Base-by-base conservation (phyloP, 2,797 vertebrate species). In the Fundulus diaphanus region DNA sequence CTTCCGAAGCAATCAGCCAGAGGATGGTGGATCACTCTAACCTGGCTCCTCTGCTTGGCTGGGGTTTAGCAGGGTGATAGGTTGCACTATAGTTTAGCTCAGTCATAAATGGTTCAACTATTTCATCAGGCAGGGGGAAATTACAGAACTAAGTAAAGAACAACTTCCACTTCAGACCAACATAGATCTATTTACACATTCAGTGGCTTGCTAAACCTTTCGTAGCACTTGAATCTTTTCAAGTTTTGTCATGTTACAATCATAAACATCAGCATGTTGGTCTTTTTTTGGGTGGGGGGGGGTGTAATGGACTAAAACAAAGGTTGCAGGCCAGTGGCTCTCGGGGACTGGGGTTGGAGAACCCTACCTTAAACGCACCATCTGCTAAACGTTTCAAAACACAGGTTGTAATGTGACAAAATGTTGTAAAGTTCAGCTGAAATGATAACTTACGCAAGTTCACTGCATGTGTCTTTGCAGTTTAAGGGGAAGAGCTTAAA, bases 1-100 rank as follows among this genome's bases (percentile, higher is more conserved):
- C 80, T 90, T 81, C 82, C 70, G 73, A 83, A 82, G 85, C 80
- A 86, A 92, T 80, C 78, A 67, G 77, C 85, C 74, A 68, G 81
- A 85, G 86, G 82, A 87, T 66, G 84, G 81, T 73, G 80, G 78
- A 83, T 86, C 66, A 74, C 54, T 89, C 76, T 85, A 77, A 85
- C 80, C 79, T 51, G 84, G 81, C 88, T 88, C 70, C 80, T 59
- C 42, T 74, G 85, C 87, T 87, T 84, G 71, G 79, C 86, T 88
- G 81, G 68, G 73, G 68, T 70, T 70, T 61, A 51, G 76, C 66
- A 69, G 51, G 76, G 76, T 80, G 67, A 42, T 72, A 78, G 79
- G 81, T 44, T 46, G 35, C 54, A 80, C 66, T 16, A 68, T 27
- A 80, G 72, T 77, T 44, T 66, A 77, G 63, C 71, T 77, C 68